These are phyloP conservation scores for Actinernus sp. DNA, from an alignment of 92 coral and sea anemone species.

Conservation along the genomic window DNA sequence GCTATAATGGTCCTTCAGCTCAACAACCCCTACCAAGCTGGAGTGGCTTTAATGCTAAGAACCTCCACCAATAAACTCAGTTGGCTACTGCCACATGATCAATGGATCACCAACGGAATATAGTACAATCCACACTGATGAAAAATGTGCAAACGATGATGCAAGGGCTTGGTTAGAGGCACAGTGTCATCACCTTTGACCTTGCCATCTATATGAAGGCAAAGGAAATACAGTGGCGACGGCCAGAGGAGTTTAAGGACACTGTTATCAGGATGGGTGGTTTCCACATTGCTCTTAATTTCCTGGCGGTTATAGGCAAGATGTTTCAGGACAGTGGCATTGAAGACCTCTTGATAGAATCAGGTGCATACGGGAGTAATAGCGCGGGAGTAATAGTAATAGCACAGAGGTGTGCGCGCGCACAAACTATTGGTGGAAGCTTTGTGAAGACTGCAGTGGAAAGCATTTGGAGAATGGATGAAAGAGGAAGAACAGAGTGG, in stretches of 20 bases:
- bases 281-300: constrained; percentile 61
- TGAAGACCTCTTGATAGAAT: constrained; percentile 63
- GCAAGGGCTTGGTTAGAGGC: constrained; percentile 15
- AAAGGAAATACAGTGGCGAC: constrained; percentile 64
- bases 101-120: constrained; percentile 57
- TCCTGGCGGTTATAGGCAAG: constrained; percentile 70
- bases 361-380: constrained; percentile 38
- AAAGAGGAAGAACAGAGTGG: background rate
- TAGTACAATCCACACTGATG: constrained; percentile 64
- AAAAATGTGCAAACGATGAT: constrained; percentile 55
- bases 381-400: constrained; percentile 6
- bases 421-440: constrained; percentile 32
- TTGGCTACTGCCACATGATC: constrained; percentile 76
- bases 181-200: constrained; percentile 70
- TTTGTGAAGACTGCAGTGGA: constrained; percentile 7
- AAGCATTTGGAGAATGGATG: background rate
- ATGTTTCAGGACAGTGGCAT: constrained; percentile 58
- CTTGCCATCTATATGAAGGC: constrained; percentile 68
- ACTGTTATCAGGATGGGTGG: constrained; percentile 72
- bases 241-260: constrained; percentile 42
- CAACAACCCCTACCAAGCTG: constrained; percentile 55
- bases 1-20: constrained; percentile 1
- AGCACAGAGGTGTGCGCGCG: constrained; percentile 41
- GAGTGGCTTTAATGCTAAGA: constrained; percentile 71
- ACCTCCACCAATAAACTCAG: constrained; percentile 19